Evolutionary conservation across 1,140 invertebrate species (phyloP), one percentile per base, ranked within the genome.

Genomic region (Calosoma granatense): DNA sequence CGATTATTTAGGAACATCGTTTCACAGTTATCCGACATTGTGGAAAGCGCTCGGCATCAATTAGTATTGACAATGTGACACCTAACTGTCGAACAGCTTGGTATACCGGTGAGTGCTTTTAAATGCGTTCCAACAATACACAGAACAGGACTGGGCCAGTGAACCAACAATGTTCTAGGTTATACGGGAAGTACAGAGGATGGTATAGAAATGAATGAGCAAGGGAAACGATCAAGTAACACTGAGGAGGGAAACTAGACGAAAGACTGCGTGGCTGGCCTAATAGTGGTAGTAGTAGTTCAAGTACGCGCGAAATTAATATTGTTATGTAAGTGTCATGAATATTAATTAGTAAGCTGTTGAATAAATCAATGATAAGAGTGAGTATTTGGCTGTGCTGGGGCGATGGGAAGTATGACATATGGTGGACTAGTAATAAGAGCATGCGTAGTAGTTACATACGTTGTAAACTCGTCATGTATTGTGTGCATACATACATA

Each of bases 51-150:
- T 30, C 6, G 41, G 17, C 41, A 47, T 47, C 41, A 47, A 47
- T 47, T 47, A 47, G 41, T 9, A 47, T 47, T 47, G 41, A 47
- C 41, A 47, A 47, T 47, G 41, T 47, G 41, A 47, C 41, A 47
- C 6, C 41, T 47, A 47, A 47, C 41, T 12, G 6, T 47, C 6
- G 4, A 6, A 17, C 41, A 47, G 15, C 41, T 47, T 47, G 9
- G 41, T 47, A 47, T 47, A 47, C 6, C 41, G 9, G 6, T 11
- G 15, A 47, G 41, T 47, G 41, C 41, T 47, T 47, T 47, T 47
- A 47, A 47, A 47, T 12, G 41, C 41, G 3, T 17, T 4, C 41
- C 17, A 47, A 36, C 26, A 36, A 36, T 36, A n/a, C n/a, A n/a
- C n/a, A n/a, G n/a, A n/a, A n/a, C n/a, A n/a, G n/a, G n/a, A n/a